Evolutionary conservation across 2,888 invertebrate genomes (phyloP).

Genomic region (Rotaria sp.): DNA sequence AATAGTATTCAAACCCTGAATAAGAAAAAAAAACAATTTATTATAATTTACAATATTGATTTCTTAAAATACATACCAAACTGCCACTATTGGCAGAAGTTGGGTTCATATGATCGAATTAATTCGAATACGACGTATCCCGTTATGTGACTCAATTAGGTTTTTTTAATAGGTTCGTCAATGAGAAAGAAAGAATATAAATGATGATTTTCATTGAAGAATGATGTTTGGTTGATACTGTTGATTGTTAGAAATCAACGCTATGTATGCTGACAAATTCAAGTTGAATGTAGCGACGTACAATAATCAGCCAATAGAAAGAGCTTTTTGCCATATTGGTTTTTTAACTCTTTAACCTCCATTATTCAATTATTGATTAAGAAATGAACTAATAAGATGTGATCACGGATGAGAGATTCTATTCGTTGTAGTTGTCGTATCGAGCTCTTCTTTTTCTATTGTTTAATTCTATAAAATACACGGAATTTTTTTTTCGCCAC

Average conservation of each 20-base stretch:
- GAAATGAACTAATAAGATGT: not conserved
- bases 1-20: constrained; percentile 24
- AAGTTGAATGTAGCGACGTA: not conserved
- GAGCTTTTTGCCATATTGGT: not conserved
- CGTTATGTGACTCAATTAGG: not conserved
- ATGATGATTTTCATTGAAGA: not conserved
- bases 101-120: constrained; percentile 14
- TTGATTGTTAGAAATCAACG: not conserved
- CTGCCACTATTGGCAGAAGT: constrained; percentile 17
- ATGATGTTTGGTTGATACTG: not conserved
- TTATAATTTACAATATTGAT: not conserved
- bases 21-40: not conserved
- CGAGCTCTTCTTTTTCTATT: not conserved
- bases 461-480: not conserved
- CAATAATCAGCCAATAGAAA: not conserved
- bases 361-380: not conserved
- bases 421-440: not conserved
- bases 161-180: not conserved
- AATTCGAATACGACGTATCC: not conserved
- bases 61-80: not conserved
- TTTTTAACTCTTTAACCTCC: not conserved
- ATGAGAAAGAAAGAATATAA: not conserved
- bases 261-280: not conserved
- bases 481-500: not conserved
- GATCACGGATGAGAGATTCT: not conserved